Conservation (phyloP, 2,797 vertebrate genomes). For the Sebastes matsubarae region DNA sequence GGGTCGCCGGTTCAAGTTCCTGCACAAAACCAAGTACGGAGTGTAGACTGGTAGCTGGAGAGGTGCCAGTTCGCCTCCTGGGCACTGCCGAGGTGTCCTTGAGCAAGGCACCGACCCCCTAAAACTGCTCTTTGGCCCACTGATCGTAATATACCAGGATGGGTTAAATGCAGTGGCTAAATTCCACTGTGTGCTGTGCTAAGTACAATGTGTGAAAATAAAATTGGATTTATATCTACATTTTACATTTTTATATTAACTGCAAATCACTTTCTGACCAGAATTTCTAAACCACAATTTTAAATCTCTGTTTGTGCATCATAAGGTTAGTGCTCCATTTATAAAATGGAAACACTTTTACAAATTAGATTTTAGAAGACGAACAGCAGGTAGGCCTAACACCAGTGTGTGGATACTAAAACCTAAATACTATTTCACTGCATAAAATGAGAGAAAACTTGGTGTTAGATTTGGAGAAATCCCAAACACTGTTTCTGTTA, state of each 20-base stretch:
- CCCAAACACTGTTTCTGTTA: neutral
- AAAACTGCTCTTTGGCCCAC: too few species aligned
- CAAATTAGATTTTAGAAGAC: neutral
- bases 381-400: neutral
- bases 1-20: too few species aligned
- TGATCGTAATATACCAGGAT: too few species aligned
- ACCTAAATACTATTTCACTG: neutral
- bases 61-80: too few species aligned
- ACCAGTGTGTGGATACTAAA: neutral
- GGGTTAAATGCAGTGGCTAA: too few species aligned
- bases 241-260: neutral
- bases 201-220: too few species aligned
- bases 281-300: neutral
- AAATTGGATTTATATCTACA: too few species aligned
- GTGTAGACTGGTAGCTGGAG: too few species aligned
- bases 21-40: too few species aligned
- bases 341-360: neutral
- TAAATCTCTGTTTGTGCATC: neutral
- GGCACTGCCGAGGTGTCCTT: too few species aligned
- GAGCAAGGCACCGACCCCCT: too few species aligned
- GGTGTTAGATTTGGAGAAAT: neutral
- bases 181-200: too few species aligned
- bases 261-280: neutral
- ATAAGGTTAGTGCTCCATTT: neutral
- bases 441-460: neutral